Evolutionary conservation across 2,797 vertebrate species (phyloP).

Genomic region (Paratrypauchen microcephalus): DNA sequence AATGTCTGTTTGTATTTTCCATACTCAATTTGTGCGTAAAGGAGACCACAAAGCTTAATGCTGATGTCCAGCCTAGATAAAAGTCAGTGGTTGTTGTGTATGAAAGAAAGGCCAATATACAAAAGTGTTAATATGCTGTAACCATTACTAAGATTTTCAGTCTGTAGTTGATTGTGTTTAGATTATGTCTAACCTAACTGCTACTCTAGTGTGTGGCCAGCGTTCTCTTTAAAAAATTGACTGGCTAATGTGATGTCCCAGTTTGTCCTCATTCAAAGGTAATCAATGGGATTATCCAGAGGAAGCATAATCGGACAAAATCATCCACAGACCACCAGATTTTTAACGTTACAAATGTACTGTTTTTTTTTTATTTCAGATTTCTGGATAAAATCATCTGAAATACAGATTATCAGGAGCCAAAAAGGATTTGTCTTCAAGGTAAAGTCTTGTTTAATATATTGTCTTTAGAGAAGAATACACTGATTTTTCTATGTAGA

Average conservation of each 20-base stretch:
- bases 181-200: background rate
- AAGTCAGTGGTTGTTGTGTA: background rate
- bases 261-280: conserved; percentile 45
- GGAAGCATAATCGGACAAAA: conserved; percentile 43
- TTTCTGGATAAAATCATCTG: conserved; percentile 3
- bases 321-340: conserved; percentile 23
- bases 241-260: conserved; percentile 51
- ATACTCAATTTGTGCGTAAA: background rate
- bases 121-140: background rate
- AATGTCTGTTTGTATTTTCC: no score
- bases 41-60: background rate
- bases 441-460: background rate
- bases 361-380: background rate
- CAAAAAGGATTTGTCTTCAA: conserved; percentile 5
- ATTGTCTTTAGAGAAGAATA: background rate
- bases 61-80: background rate
- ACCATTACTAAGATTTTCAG: background rate
- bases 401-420: conserved; percentile 13
- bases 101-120: background rate
- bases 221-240: conserved; percentile 73
- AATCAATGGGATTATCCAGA: conserved; percentile 70
- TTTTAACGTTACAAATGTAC: conserved; percentile 1
- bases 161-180: background rate
- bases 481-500: background rate
- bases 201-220: background rate